Evolutionary conservation across 2,888 invertebrate genomes (phyloP).

Genomic region (Anaspis maculata): DNA sequence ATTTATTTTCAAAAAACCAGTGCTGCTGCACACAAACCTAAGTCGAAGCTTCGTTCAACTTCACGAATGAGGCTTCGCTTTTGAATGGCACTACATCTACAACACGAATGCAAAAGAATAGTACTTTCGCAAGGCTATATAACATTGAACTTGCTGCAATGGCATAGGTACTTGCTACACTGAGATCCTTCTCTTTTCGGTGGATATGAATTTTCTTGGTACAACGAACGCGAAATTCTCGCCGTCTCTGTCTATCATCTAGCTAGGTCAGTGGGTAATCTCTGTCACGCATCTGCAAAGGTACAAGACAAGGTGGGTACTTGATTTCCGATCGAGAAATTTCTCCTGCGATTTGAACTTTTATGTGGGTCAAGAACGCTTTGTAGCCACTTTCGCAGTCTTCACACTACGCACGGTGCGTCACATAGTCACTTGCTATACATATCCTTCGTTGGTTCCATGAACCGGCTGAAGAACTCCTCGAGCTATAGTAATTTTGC

Average conservation of each 20-base stretch:
- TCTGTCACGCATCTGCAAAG: constrained; percentile 2
- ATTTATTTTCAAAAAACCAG: too few species aligned
- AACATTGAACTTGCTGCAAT: too few species aligned
- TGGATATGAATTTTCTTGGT: constrained; percentile 4
- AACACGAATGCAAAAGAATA: too few species aligned
- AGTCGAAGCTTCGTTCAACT: too few species aligned
- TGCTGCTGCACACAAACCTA: too few species aligned
- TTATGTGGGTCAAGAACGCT: constrained; percentile 10
- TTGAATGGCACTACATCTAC: too few species aligned
- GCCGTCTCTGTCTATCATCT: constrained; percentile 3
- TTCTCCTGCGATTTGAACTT: constrained; percentile 6
- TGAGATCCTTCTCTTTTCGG: constrained; percentile 3
- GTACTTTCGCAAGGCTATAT: too few species aligned
- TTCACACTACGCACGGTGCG: neutral
- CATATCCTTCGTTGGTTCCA: too few species aligned
- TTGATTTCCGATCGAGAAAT: constrained; percentile 12
- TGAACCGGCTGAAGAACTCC: too few species aligned
- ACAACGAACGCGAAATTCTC: neutral
- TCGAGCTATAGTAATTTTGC: too few species aligned
- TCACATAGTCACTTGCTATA: neutral
- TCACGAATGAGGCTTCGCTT: too few species aligned
- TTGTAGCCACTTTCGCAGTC: constrained; percentile 9
- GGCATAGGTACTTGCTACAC: constrained; percentile 10
- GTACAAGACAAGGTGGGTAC: constrained; percentile 4
- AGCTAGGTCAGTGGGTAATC: constrained; percentile 4